Conservation (phyloP, 2,113 vertebrate genomes). For the Tangachromis dhanisi region DNA sequence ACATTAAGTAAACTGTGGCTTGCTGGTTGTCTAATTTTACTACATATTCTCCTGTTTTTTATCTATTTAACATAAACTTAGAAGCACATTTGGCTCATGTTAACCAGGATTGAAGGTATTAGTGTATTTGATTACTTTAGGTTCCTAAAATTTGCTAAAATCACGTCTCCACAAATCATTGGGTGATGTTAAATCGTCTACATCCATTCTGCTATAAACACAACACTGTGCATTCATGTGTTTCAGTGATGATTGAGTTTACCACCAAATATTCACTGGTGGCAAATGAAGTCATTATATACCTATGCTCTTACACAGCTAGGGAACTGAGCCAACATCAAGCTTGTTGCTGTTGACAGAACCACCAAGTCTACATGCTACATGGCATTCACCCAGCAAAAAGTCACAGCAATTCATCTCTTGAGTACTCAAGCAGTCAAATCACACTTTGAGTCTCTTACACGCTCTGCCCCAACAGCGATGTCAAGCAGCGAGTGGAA, state of each 20-base stretch:
- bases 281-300: not conserved
- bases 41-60: not conserved
- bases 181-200: not conserved
- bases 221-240: not conserved
- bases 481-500: slow-evolving; percentile 15
- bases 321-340: not conserved
- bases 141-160: not conserved
- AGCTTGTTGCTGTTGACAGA: not conserved
- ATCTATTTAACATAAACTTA: not conserved
- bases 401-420: not conserved
- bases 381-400: not conserved
- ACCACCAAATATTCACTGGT: not conserved
- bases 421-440: not conserved
- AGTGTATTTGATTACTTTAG: not conserved
- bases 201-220: not conserved
- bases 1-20: not conserved
- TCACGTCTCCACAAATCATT: not conserved
- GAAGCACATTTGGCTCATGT: rapidly evolving
- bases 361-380: not conserved
- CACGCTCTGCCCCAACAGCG: not conserved
- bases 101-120: not conserved
- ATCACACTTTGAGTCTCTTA: not conserved
- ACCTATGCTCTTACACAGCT: not conserved
- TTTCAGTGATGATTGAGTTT: not conserved
- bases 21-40: not conserved